A percentile compares a stretch with the other conserved stretches of the same genome.
These are phyloP conservation scores for Scelioninae gen. 2 DNA, from an alignment of 2,888 invertebrate genomes.

Conservation along the genomic window DNA sequence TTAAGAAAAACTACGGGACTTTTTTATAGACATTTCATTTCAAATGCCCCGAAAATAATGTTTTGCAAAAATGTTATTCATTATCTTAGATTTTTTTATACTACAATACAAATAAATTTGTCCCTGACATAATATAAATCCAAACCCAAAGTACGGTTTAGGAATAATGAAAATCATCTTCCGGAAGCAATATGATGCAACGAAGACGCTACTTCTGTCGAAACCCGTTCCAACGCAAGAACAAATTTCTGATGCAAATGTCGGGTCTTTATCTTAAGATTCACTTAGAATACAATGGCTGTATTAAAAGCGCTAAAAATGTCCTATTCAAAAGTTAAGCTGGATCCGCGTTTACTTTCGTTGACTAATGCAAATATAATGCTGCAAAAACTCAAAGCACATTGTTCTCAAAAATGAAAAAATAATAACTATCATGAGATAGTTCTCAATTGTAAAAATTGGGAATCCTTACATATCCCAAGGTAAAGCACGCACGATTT, in stretches of 20 bases:
- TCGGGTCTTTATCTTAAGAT: constrained; percentile 37
- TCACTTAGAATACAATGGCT: constrained; percentile 47
- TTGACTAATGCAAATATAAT: constrained; percentile 37
- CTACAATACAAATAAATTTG: too few species aligned
- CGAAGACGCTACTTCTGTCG: constrained; percentile 13
- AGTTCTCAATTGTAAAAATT: background rate
- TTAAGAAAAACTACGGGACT: too few species aligned
- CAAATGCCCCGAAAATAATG: too few species aligned
- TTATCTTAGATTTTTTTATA: too few species aligned
- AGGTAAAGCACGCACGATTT: too few species aligned
- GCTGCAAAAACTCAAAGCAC: constrained; percentile 11
- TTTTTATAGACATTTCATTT: too few species aligned
- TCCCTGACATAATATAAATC: too few species aligned
- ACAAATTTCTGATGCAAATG: constrained; percentile 46
- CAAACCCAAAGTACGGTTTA: background rate
- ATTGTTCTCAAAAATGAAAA: constrained; percentile 13
- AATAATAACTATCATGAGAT: too few species aligned
- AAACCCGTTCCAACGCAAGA: constrained; percentile 24
- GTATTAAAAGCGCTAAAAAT: constrained; percentile 39
- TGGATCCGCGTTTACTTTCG: constrained; percentile 35
- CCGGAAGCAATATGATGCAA: constrained; percentile 8
- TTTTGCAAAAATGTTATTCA: too few species aligned
- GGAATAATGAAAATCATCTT: constrained; percentile 17
- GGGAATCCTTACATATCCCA: too few species aligned
- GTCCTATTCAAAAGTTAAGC: constrained; percentile 41